Conservation (phyloP, 2,797 vertebrate species). For the Dryobates pubescens region DNA sequence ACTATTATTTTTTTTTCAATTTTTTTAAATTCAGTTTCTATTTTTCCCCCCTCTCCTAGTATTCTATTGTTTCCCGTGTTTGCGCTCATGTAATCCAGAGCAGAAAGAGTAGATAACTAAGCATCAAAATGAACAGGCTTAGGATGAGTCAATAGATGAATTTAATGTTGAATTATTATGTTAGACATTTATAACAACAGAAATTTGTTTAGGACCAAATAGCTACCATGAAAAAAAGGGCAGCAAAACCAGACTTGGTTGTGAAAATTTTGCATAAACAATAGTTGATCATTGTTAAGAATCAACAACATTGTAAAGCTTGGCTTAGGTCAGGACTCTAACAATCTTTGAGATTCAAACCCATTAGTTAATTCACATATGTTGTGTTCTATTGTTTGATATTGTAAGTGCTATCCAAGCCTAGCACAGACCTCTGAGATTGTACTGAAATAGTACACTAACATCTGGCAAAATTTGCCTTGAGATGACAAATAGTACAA, state of each 20-base stretch:
- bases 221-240: not conserved
- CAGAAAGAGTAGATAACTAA: not conserved
- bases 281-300: not conserved
- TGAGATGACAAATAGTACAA: not conserved
- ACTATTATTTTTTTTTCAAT: not conserved
- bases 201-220: not conserved
- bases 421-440: not conserved
- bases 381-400: not conserved
- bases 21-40: not conserved
- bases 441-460: not conserved
- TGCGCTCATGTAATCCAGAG: not conserved
- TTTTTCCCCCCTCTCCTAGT: not conserved
- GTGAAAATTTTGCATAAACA: not conserved
- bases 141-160: not conserved
- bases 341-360: not conserved
- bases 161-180: not conserved
- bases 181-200: not conserved
- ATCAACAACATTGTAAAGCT: not conserved
- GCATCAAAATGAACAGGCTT: not conserved
- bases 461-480: slow-evolving; percentile 9
- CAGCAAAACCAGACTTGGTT: not conserved
- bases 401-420: not conserved
- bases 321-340: not conserved
- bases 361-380: not conserved
- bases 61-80: not conserved